A percentile compares a stretch with the other conserved stretches of the same genome.
These are phyloP conservation scores for Heliopora coerulea DNA, from an alignment of 92 coral and sea anemone genomes.

Conservation along the genomic window DNA sequence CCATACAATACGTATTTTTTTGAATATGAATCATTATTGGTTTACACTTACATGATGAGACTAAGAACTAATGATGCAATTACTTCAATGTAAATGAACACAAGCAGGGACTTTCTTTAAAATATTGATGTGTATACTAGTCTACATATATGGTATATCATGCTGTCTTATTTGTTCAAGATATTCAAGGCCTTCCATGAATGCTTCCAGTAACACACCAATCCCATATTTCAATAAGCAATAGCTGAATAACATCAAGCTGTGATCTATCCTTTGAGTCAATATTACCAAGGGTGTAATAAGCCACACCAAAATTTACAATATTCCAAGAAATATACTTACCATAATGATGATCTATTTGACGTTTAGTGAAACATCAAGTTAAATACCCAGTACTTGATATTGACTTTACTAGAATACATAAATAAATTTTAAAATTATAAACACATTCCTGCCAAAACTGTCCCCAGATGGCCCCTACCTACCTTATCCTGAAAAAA, in stretches of 20 bases:
- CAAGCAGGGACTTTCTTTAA: background rate
- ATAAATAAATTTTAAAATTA: no score
- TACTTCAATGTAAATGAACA: background rate
- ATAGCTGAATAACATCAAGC: constrained; percentile 43
- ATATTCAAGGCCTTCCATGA: constrained; percentile 45
- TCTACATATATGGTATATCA: background rate
- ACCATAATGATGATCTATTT: background rate
- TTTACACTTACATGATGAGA: no score
- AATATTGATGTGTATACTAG: no score
- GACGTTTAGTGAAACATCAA: background rate
- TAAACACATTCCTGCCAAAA: constrained; percentile 38
- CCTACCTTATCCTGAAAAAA: no score
- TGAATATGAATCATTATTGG: no score
- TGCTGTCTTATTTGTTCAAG: constrained; percentile 42
- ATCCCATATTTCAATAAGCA: constrained; percentile 51
- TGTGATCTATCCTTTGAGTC: constrained; percentile 48
- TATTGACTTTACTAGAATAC: no score
- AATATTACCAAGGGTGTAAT: constrained; percentile 53
- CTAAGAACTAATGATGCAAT: no score
- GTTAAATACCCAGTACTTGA: no score
- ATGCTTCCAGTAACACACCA: constrained; percentile 44
- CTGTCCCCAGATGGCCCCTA: no score
- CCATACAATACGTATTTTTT: background rate
- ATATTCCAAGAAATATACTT: background rate
- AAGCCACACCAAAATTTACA: constrained; percentile 35